Evolutionary conservation across 2,888 invertebrate genomes (phyloP).

Genomic region (Altica lythri): DNA sequence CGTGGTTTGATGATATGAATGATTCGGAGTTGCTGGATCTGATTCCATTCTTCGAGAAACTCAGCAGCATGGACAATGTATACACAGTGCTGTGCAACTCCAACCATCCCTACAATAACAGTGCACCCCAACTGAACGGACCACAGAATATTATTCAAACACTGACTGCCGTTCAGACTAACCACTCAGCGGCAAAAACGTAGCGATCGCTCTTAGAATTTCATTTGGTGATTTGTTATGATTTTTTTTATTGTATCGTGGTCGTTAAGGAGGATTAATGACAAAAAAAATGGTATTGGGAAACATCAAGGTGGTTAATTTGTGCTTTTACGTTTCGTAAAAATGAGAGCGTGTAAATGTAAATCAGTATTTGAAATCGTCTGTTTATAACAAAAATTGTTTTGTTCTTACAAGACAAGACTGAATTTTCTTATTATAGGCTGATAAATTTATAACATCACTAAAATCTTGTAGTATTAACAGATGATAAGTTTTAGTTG

Average conservation of each 20-base stretch:
- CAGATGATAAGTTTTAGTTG: no score
- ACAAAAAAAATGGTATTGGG: conserved; percentile 9
- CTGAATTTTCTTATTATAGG: not conserved
- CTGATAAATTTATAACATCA: no score
- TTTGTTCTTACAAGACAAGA: not conserved
- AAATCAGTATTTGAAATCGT: not conserved
- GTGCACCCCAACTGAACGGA: conserved; percentile 36
- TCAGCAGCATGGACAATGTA: conserved; percentile 96
- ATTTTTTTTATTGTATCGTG: conserved; percentile 3
- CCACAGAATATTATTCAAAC: conserved; percentile 14
- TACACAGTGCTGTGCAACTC: conserved; percentile 93
- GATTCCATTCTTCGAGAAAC: conserved; percentile 96
- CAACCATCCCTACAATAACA: conserved; percentile 77
- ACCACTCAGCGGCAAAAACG: conserved; percentile 49
- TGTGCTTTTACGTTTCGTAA: no score
- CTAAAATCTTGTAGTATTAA: no score
- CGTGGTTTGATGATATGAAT: conserved; percentile 99
- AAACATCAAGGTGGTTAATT: no score
- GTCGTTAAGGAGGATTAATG: conserved; percentile 9
- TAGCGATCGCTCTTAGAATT: conserved; percentile 43
- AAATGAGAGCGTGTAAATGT: not conserved
- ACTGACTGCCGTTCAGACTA: conserved; percentile 37
- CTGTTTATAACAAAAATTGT: not conserved
- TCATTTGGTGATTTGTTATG: conserved; percentile 19
- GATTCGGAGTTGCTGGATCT: conserved; percentile 96